phyloP scores from a whole-genome alignment of 2,113 vertebrate species.

The Psittacula cyanocephala region DNA sequence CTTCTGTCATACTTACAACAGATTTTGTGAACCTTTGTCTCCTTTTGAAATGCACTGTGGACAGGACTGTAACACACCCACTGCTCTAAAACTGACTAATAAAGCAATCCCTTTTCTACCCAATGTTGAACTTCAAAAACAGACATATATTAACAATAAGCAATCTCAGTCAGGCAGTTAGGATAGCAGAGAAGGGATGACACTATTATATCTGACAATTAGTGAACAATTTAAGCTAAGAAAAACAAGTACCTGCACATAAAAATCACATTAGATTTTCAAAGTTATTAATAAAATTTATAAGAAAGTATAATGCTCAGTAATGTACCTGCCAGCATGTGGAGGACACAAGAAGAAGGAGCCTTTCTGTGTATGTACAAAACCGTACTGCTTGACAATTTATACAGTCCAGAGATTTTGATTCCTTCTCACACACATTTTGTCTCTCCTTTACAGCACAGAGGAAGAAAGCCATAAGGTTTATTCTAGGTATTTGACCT shows the following conservation, averaged over 20 bases:
- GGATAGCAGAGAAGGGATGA: not conserved
- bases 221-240: not conserved
- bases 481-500: not conserved
- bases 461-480: not conserved
- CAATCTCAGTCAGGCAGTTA: not conserved
- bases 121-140: not conserved
- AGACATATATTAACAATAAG: not conserved
- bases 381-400: conserved; percentile 75
- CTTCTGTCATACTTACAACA: not conserved
- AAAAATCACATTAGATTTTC: not conserved
- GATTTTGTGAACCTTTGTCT: not conserved
- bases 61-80: not conserved
- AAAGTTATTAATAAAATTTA: not conserved
- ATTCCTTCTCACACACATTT: conserved; percentile 76
- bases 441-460: conserved; percentile 71
- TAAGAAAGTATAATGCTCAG: not conserved
- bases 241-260: not conserved
- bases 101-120: not conserved
- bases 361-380: conserved; percentile 77
- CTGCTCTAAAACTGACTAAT: not conserved
- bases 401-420: conserved; percentile 58
- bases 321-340: conserved; percentile 78
- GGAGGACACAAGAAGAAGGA: conserved; percentile 77
- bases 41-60: not conserved
- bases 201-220: not conserved